Conservation (phyloP, 2,113 vertebrate species). For the Shinisaurus crocodilurus region DNA sequence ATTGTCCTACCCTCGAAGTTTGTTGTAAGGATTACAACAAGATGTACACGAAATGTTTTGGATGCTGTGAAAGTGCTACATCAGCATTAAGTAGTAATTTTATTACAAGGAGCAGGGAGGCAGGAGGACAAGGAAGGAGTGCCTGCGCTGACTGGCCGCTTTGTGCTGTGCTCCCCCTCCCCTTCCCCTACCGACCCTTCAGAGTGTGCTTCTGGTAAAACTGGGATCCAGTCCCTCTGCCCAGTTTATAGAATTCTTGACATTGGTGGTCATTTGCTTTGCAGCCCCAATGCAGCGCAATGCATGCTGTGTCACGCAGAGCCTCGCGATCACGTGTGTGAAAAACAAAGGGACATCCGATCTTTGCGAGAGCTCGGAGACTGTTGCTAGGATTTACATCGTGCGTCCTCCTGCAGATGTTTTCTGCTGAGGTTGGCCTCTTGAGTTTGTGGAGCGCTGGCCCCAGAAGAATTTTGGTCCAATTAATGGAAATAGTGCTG, state of each 20-base stretch:
- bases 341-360: background rate
- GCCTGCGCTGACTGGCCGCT: background rate
- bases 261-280: too few species aligned
- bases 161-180: background rate
- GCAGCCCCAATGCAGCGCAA: too few species aligned
- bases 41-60: background rate
- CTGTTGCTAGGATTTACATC: too few species aligned
- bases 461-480: constrained; percentile 1
- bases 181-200: background rate
- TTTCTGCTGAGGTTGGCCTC: background rate
- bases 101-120: too few species aligned
- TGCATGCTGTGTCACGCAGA: background rate
- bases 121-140: background rate
- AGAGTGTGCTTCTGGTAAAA: too few species aligned
- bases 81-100: background rate
- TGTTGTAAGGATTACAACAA: background rate
- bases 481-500: background rate
- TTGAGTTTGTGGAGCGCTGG: background rate
- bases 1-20: background rate
- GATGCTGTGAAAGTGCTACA: background rate
- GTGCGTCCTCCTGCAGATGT: background rate
- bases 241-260: background rate
- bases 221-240: too few species aligned
- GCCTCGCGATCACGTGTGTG: background rate
- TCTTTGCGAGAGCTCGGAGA: background rate